phyloP scores from a whole-genome alignment of 2,888 invertebrate genomes.

The Lepetodrilus schrolli region DNA sequence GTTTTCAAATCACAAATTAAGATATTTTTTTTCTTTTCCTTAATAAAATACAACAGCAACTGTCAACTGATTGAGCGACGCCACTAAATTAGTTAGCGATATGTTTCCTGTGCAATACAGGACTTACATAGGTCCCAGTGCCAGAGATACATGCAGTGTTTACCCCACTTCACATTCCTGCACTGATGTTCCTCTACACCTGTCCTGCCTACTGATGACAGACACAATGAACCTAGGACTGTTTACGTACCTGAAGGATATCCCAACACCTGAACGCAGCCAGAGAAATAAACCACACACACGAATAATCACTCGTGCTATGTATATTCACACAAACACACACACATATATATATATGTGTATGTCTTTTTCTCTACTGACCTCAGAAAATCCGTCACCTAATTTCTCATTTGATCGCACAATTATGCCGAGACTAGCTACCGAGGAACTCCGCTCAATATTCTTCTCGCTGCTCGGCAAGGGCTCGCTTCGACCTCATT shows the following conservation, averaged over 20 bases:
- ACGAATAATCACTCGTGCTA: not conserved
- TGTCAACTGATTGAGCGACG: no score
- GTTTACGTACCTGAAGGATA: not conserved
- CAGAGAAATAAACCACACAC: not conserved
- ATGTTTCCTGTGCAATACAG: not conserved
- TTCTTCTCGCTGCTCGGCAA: not conserved
- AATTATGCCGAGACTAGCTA: constrained; percentile 18
- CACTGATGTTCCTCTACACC: constrained; percentile 7
- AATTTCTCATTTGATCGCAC: constrained; percentile 23
- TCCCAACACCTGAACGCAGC: not conserved
- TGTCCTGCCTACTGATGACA: not conserved
- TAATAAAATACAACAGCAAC: no score
- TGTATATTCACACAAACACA: no score
- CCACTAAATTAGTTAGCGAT: no score
- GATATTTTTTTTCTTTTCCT: no score
- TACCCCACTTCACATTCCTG: constrained; percentile 9
- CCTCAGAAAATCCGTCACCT: constrained; percentile 1
- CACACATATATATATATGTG: no score
- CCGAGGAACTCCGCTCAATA: constrained; percentile 20
- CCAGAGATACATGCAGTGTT: not conserved
- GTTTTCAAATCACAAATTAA: no score
- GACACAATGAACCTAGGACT: constrained; percentile 4
- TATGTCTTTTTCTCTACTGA: not conserved
- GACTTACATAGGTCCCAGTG: not conserved
- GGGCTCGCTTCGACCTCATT: constrained; percentile 10